Evolutionary conservation across 1,140 invertebrate genomes (phyloP).

Genomic region (Cephus cinctus): DNA sequence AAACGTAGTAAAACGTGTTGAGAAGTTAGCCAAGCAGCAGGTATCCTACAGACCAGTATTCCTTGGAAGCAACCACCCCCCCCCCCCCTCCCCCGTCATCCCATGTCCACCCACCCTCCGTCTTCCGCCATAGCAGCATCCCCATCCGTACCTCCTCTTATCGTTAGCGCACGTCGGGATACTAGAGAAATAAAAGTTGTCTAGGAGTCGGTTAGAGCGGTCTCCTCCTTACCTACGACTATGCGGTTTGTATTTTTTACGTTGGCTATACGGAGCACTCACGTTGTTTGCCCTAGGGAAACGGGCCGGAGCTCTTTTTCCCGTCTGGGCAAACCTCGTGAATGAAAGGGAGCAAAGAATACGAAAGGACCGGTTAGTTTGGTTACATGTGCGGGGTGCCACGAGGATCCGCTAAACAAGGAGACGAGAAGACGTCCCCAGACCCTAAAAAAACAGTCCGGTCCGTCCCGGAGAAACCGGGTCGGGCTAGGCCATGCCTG

Average conservation of each 20-base stretch:
- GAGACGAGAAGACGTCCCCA: conserved; percentile 3
- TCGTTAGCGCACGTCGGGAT: conserved; percentile 1
- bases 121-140: not conserved
- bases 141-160: not conserved
- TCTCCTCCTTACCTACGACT: conserved; percentile 32
- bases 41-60: too few relatives aligned
- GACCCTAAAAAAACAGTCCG: conserved; percentile 9
- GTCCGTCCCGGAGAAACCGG: too few relatives aligned
- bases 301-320: conserved; percentile 15
- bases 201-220: conserved; percentile 20
- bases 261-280: conserved; percentile 23
- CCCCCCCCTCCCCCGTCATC: not conserved
- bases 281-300: conserved; percentile 23
- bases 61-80: too few relatives aligned
- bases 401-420: conserved; percentile 4
- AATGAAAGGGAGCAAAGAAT: conserved; percentile 3
- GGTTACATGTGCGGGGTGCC: conserved; percentile 9
- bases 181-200: conserved; percentile 34
- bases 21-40: conserved; percentile 28
- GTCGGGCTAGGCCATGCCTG: too few relatives aligned
- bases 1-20: conserved; percentile 23
- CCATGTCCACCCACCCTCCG: conserved; percentile 2
- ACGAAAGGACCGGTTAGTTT: conserved; percentile 2
- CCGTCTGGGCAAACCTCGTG: conserved; percentile 19
- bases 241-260: conserved; percentile 36